Evolutionary conservation across 2,888 invertebrate genomes (phyloP).

Genomic region (Altica lythri): DNA sequence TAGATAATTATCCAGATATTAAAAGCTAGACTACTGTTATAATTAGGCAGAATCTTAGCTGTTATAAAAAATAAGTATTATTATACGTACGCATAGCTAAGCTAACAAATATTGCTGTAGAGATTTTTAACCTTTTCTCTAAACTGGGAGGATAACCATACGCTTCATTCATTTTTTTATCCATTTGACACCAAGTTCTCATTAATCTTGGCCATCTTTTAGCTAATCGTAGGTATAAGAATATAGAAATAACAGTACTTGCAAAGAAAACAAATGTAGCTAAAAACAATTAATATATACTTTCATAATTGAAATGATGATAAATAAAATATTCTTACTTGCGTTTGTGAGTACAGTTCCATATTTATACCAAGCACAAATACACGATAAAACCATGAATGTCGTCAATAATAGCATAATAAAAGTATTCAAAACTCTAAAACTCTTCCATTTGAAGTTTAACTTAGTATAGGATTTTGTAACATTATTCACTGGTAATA

Average conservation of each 20-base stretch:
- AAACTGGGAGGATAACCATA: conserved; percentile 40
- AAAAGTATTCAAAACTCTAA: conserved; percentile 29
- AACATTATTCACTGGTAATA: conserved; percentile 31
- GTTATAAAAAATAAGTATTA: too few relatives aligned
- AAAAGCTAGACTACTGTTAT: too few relatives aligned
- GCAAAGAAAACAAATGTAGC: conserved; percentile 29
- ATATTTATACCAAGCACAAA: conserved; percentile 22
- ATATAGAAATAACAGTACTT: conserved; percentile 21
- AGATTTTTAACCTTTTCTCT: conserved; percentile 33
- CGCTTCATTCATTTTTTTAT: conserved; percentile 38
- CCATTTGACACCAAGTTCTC: conserved; percentile 38
- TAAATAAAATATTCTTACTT: conserved; percentile 25
- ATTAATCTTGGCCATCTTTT: conserved; percentile 39
- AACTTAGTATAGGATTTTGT: conserved; percentile 32
- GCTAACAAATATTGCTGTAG: conserved; percentile 25
- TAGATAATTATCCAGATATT: too few relatives aligned
- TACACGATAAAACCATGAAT: conserved; percentile 25
- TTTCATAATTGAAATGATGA: not conserved
- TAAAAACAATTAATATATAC: conserved; percentile 22
- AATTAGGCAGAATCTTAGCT: too few relatives aligned
- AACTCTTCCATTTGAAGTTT: conserved; percentile 36
- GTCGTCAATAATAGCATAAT: conserved; percentile 21
- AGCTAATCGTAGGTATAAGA: conserved; percentile 37
- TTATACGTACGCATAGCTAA: conserved; percentile 33
- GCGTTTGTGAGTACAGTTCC: conserved; percentile 31